Base-by-base conservation (phyloP, 2,888 invertebrate genomes). In the Cheilosia vulpina region DNA sequence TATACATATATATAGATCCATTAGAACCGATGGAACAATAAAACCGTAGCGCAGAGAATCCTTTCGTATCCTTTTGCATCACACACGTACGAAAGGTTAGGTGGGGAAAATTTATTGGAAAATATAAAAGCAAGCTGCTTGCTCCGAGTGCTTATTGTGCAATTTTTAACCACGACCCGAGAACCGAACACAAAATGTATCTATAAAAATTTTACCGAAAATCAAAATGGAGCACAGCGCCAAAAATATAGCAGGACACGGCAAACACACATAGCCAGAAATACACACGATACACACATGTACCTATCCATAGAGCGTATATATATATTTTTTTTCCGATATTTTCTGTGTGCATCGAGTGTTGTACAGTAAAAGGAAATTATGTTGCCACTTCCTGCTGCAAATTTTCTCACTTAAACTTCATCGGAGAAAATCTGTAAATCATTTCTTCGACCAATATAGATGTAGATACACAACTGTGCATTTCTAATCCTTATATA, bases 371-470 rank as follows among this genome's bases (percentile, higher is more conserved):
- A 45, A 76, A 68, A 85, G 66, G 65, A 85, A 85, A 85, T 85
- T 80, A 85, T 85, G 84, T 85, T 80, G 84, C 84, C 84, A 85
- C 76, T 85, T 85, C 84, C 84, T 76, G 75, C 84, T 85, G 84
- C 75, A 85, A 85, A 80, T 85, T 76, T 85, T 85, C 84, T 85
- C 84, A 85, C 84, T 85, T 66, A 80, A 80, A 85, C 80, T 85
- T 80, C 76, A 85, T 85, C 62, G 65, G 76, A 71, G 76, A 60
- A 80, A 71, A 85, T 66, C 80, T 76, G 76, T 85, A 85, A 85
- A 85, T 85, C 84, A 85, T 85, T 85, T 72, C 72, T 72, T 76
- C 75, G 71, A 62, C 21, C 15, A 13, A 38, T 47, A 31, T 55
- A 50, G 58, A 71, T 66, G 7, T 43, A 47, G 17, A 17, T 71